A percentile compares a stretch with the other conserved stretches of the same genome.
Evolutionary conservation across 1,140 invertebrate genomes (phyloP).

Genomic region (Cydia pomonella): DNA sequence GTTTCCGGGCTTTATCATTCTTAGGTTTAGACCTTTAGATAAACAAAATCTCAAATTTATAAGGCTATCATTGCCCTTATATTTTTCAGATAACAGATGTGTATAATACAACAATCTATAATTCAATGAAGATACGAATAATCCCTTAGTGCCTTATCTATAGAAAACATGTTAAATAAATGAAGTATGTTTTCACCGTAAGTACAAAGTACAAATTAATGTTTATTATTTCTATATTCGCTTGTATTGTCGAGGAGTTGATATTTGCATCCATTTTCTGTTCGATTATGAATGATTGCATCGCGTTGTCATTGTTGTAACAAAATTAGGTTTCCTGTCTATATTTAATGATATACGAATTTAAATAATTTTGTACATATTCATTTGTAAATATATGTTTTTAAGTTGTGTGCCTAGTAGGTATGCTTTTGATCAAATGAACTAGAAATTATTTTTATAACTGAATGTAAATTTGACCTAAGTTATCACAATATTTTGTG

Average conservation of each 20-base stretch:
- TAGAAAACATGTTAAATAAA: slow-evolving; percentile 11
- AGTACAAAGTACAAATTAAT: slow-evolving; percentile 74
- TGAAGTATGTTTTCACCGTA: slow-evolving; percentile 47
- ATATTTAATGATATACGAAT: slow-evolving; percentile 56
- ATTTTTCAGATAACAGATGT: too few species aligned
- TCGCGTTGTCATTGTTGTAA: not conserved
- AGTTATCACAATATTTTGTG: slow-evolving; percentile 22
- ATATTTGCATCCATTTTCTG: not conserved
- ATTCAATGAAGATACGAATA: not conserved
- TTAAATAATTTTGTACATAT: slow-evolving; percentile 43
- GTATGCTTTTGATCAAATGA: slow-evolving; percentile 45
- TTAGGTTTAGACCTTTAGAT: not conserved
- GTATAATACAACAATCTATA: not conserved
- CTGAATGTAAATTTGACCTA: not conserved
- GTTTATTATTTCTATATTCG: not conserved
- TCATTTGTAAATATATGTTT: slow-evolving; percentile 34
- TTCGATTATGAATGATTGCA: not conserved
- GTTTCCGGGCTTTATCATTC: too few species aligned
- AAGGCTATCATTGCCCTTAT: too few species aligned
- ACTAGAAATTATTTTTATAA: slow-evolving; percentile 40
- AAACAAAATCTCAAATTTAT: not conserved
- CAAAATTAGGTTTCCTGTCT: slow-evolving; percentile 47
- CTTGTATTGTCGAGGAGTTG: not conserved
- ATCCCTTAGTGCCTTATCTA: not conserved
- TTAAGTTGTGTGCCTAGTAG: slow-evolving; percentile 37